Evolutionary conservation across 2,113 vertebrate species (phyloP).

Genomic region (Dryoscopus gambensis): DNA sequence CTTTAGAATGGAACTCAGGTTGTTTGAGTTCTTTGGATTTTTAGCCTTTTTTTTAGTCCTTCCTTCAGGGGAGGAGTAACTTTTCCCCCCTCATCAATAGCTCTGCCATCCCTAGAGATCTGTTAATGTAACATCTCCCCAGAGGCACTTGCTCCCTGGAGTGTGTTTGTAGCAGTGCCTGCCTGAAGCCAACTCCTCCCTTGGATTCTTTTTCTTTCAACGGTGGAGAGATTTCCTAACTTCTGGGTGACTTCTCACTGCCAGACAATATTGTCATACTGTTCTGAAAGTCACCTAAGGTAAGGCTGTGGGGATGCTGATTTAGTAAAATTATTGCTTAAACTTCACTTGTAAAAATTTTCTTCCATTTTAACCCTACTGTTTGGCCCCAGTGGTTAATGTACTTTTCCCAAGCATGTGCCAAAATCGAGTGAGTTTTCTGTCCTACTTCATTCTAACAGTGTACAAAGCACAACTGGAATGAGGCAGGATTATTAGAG

Average conservation of each 20-base stretch:
- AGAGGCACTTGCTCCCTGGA: background rate
- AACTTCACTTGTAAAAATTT: background rate
- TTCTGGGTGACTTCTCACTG: background rate
- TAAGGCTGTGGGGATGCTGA: background rate
- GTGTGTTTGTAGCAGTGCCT: background rate
- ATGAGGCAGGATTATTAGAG: background rate
- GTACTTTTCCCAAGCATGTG: background rate
- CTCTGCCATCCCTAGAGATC: background rate
- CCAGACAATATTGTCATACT: background rate
- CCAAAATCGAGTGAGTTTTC: background rate
- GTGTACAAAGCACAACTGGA: background rate
- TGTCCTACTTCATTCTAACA: background rate
- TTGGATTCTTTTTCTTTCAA: background rate
- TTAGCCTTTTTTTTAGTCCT: background rate
- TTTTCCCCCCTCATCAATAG: background rate
- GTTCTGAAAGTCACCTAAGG: background rate
- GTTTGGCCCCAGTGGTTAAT: background rate
- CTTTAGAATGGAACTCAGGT: background rate
- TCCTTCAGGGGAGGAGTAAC: background rate
- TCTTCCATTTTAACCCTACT: background rate
- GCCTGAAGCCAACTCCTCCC: background rate
- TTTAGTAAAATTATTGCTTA: background rate
- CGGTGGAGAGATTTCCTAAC: background rate
- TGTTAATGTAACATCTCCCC: background rate
- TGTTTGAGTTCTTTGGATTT: background rate